Conservation (phyloP, 2,888 invertebrate genomes). For the Melanotus villosus region DNA sequence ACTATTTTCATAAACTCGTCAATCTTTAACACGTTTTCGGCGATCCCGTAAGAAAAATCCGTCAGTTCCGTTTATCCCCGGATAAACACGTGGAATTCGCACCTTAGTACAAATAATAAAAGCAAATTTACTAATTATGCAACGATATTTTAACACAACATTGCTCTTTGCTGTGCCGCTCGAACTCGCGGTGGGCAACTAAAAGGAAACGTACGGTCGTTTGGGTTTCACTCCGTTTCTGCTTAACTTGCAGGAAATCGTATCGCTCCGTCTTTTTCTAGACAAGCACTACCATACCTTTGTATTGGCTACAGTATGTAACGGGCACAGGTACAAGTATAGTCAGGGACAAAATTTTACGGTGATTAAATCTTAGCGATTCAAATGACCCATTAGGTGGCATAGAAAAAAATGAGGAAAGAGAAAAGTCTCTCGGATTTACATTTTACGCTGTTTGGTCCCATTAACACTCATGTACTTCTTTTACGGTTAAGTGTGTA, state of each 20-base stretch:
- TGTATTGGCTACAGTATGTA: constrained; percentile 51
- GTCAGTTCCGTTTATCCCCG: background rate
- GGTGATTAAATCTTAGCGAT: constrained; percentile 13
- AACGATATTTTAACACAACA: constrained; percentile 27
- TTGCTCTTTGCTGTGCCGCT: constrained; percentile 23
- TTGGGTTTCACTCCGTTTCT: constrained; percentile 27
- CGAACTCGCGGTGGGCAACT: constrained; percentile 30
- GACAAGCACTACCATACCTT: constrained; percentile 22
- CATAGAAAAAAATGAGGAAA: constrained; percentile 3
- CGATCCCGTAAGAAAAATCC: background rate
- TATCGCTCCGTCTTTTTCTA: constrained; percentile 34
- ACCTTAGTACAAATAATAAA: constrained; percentile 17
- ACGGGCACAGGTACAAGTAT: constrained; percentile 54
- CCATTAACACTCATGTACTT: background rate
- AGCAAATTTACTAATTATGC: constrained; percentile 33
- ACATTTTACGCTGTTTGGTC: background rate
- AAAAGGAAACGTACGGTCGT: constrained; percentile 30
- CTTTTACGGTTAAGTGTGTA: background rate
- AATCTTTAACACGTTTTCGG: background rate
- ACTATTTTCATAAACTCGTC: background rate
- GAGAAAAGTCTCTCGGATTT: background rate
- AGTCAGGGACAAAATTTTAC: constrained; percentile 46
- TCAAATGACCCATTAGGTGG: constrained; percentile 17
- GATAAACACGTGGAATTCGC: constrained; percentile 18
- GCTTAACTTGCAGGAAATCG: constrained; percentile 16